Percentiles rank a stretch among this genome's conserved stretches.
Evolutionary conservation across 2,888 invertebrate genomes (phyloP).

Genomic region (Halictus ligatus): DNA sequence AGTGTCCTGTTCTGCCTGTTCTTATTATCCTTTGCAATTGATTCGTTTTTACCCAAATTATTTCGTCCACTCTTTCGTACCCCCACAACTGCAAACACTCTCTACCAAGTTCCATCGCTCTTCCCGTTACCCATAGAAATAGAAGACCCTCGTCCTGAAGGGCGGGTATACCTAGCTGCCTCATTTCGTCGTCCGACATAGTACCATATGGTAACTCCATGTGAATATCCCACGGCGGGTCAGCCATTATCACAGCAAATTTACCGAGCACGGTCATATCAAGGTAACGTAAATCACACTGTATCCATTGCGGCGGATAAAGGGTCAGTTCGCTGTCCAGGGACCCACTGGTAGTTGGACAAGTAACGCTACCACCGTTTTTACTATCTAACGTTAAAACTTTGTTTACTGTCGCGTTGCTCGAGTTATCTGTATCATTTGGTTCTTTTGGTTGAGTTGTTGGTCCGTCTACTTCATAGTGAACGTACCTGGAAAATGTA

Average conservation of each 20-base stretch:
- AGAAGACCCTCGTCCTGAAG: constrained; percentile 98
- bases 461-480: constrained; percentile 96
- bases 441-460: constrained; percentile 85
- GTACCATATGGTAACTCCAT: constrained; percentile 99
- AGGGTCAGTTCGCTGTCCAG: constrained; percentile 87
- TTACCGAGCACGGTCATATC: constrained; percentile 97
- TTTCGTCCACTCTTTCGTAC: constrained; percentile 97
- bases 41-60: constrained; percentile 99
- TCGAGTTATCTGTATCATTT: constrained; percentile 71
- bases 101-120: constrained; percentile 97
- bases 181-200: constrained; percentile 99
- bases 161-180: constrained; percentile 96
- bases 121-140: constrained; percentile 99
- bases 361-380: constrained; percentile 57
- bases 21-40: constrained; percentile 98
- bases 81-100: constrained; percentile 99
- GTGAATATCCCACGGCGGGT: constrained; percentile 99
- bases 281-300: constrained; percentile 96
- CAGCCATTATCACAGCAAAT: constrained; percentile 99
- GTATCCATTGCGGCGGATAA: constrained; percentile 98
- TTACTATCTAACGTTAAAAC: constrained; percentile 63
- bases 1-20: constrained; percentile 98
- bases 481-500: constrained; percentile 90
- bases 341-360: constrained; percentile 72
- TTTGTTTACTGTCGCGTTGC: constrained; percentile 54